A percentile compares a stretch with the other conserved stretches of the same genome.
phyloP scores from a whole-genome alignment of 2,113 vertebrate species.

The Triplophysa rosa region DNA sequence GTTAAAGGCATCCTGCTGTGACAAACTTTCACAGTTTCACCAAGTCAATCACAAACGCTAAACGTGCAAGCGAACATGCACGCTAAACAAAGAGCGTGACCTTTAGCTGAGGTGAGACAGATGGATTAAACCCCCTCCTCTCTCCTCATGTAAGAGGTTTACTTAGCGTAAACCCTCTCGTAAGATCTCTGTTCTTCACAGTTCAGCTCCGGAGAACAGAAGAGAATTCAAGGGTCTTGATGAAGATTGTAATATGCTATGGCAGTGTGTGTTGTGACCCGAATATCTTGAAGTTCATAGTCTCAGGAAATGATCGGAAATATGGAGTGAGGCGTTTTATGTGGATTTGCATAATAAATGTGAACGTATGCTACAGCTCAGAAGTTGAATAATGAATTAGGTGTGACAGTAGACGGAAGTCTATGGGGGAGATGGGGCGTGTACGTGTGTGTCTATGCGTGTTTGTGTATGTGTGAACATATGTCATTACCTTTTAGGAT shows the following conservation, averaged over 20 bases:
- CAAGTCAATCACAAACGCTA: neutral
- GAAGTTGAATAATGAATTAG: slow-evolving; percentile 46
- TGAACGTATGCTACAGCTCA: slow-evolving; percentile 4
- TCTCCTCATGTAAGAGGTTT: slow-evolving; percentile 47
- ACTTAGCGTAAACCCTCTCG: slow-evolving; percentile 32
- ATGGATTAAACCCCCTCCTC: slow-evolving; percentile 46
- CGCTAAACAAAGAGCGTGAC: slow-evolving; percentile 8
- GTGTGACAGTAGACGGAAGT: slow-evolving; percentile 31
- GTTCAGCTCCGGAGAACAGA: neutral
- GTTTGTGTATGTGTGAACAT: slow-evolving; percentile 9
- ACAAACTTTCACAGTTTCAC: neutral
- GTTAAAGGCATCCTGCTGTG: slow-evolving; percentile 2
- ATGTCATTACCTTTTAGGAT: slow-evolving; percentile 1
- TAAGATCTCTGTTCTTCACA: slow-evolving; percentile 4
- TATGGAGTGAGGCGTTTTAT: slow-evolving; percentile 11
- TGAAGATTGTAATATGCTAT: slow-evolving; percentile 18
- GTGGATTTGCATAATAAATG: slow-evolving; percentile 36
- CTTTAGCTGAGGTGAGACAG: slow-evolving; percentile 32
- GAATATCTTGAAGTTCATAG: neutral
- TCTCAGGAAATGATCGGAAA: slow-evolving; percentile 12
- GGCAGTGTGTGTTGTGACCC: slow-evolving; percentile 9
- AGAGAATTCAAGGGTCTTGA: slow-evolving; percentile 16
- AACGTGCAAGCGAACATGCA: slow-evolving; percentile 3
- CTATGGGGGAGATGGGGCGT: neutral
- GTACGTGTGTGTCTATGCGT: neutral